phyloP scores from a whole-genome alignment of 2,797 vertebrate genomes.

The Toxotes lorentzi region DNA sequence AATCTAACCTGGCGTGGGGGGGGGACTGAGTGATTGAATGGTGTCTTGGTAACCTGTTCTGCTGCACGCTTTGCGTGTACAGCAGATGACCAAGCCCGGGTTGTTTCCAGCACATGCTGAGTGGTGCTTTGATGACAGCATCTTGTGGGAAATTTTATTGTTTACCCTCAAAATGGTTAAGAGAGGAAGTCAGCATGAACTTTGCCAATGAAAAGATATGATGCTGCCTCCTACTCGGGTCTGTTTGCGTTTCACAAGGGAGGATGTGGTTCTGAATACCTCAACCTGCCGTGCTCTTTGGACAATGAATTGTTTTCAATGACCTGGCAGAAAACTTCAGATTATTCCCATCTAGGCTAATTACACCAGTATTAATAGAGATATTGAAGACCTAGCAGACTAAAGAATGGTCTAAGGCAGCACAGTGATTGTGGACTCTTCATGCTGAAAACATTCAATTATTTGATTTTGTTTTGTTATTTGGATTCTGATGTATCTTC shows the following conservation, averaged over 20 bases:
- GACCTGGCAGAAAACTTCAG: background rate
- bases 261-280: slow-evolving; percentile 14
- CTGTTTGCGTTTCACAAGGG: background rate
- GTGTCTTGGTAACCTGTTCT: background rate
- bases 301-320: background rate
- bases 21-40: slow-evolving; percentile 5
- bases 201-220: slow-evolving; percentile 33
- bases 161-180: slow-evolving; percentile 37
- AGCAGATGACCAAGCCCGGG: slow-evolving; percentile 19
- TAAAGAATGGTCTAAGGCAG: background rate
- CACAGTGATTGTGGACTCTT: background rate
- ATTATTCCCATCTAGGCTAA: background rate
- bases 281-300: background rate
- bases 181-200: slow-evolving; percentile 14
- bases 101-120: slow-evolving; percentile 41
- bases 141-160: slow-evolving; percentile 45
- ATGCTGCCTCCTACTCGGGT: background rate
- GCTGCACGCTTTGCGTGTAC: slow-evolving; percentile 9
- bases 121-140: slow-evolving; percentile 22
- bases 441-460: background rate
- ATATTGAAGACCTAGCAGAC: background rate
- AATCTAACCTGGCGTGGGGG: slow-evolving; percentile 10
- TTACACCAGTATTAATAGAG: background rate
- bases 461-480: background rate
- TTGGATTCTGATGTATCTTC: background rate